phyloP scores from a whole-genome alignment of 2,888 invertebrate species.

The Stegophylla sp. region DNA sequence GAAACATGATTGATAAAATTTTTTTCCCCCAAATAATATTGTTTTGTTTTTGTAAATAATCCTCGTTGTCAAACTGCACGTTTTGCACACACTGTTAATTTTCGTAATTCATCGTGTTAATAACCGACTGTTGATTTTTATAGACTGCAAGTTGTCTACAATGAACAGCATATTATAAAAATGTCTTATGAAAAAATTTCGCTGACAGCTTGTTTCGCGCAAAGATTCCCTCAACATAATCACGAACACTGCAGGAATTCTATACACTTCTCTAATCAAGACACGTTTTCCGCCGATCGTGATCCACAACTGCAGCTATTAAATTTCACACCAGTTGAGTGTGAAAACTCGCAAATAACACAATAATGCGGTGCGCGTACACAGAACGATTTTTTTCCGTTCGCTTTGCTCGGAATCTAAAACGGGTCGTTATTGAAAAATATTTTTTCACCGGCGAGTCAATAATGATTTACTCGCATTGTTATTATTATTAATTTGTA shows the following conservation, averaged over 20 bases:
- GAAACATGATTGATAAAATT: too few species aligned
- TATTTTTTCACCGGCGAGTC: too few species aligned
- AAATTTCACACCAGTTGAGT: not conserved
- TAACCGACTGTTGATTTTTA: not conserved
- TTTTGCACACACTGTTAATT: not conserved
- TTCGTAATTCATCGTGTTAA: not conserved
- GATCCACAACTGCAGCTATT: not conserved
- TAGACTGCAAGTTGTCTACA: not conserved
- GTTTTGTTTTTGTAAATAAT: too few species aligned
- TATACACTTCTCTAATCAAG: slow-evolving; percentile 32
- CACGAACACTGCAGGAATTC: not conserved
- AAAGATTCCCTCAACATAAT: too few species aligned
- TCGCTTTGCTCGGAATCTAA: too few species aligned
- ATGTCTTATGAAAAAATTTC: not conserved
- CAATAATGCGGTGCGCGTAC: too few species aligned
- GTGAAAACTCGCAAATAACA: too few species aligned
- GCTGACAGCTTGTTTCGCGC: not conserved
- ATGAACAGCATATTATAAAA: too few species aligned
- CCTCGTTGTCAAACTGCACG: not conserved
- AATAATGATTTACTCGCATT: too few species aligned
- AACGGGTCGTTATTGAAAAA: too few species aligned
- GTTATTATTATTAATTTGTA: not conserved
- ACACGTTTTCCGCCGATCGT: slow-evolving; percentile 7
- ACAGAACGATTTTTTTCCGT: too few species aligned
- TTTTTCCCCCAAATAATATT: too few species aligned